Evolutionary conservation across 2,888 invertebrate species (phyloP).

Genomic region (Latrodectus elegans): DNA sequence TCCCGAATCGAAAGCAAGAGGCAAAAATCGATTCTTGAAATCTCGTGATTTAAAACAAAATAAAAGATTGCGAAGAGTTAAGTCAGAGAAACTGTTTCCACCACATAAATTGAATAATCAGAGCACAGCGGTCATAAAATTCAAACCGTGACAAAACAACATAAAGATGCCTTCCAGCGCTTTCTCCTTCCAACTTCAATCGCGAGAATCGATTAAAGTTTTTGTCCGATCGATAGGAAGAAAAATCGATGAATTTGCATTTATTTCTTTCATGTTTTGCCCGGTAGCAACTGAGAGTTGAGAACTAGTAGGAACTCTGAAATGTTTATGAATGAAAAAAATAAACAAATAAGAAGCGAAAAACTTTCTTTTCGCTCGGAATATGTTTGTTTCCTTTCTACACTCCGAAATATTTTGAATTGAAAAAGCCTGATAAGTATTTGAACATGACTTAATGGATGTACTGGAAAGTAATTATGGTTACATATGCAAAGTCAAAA

Average conservation of each 20-base stretch:
- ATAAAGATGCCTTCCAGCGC: not conserved
- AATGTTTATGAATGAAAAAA: too few relatives aligned
- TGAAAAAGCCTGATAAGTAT: too few relatives aligned
- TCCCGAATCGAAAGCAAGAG: too few relatives aligned
- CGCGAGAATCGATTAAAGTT: not conserved
- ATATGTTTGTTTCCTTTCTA: too few relatives aligned
- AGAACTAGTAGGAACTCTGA: too few relatives aligned
- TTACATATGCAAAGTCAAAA: too few relatives aligned
- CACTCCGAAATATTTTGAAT: too few relatives aligned
- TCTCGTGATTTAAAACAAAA: not conserved
- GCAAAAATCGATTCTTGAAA: conserved; percentile 2
- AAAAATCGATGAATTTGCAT: conserved; percentile 5
- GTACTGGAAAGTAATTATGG: too few relatives aligned
- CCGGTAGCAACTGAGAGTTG: not conserved
- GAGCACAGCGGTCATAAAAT: not conserved
- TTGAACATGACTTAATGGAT: too few relatives aligned
- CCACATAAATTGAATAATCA: conserved; percentile 3
- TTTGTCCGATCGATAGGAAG: conserved; percentile 5
- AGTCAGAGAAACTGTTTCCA: not conserved
- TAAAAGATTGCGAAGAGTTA: not conserved
- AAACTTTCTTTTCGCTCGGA: too few relatives aligned
- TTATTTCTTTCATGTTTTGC: conserved; percentile 5
- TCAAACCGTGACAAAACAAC: conserved; percentile 5
- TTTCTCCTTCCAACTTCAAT: conserved; percentile 3
- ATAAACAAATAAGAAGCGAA: too few relatives aligned